Conservation (phyloP, 1,140 invertebrate genomes). For the Drosophila burlai region DNA sequence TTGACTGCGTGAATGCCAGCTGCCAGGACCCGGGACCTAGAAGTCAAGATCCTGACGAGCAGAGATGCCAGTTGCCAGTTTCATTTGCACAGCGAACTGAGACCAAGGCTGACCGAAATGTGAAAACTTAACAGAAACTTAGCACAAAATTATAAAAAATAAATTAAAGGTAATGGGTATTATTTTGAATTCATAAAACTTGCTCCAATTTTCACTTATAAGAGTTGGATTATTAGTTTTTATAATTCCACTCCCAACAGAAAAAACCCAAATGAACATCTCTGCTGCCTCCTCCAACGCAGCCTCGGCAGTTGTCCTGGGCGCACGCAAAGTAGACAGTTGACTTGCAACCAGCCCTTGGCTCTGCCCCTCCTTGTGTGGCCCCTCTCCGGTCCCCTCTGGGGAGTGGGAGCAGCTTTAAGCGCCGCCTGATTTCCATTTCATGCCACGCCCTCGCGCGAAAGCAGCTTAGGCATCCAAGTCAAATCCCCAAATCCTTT, state of each 20-base stretch:
- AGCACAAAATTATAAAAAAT: accelerated
- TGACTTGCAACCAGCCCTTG: slow-evolving; percentile 49
- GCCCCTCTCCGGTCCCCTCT: background rate
- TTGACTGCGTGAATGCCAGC: slow-evolving; percentile 47
- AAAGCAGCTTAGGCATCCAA: slow-evolving; percentile 54
- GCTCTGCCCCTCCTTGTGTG: slow-evolving; percentile 1
- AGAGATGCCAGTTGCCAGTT: slow-evolving; percentile 21
- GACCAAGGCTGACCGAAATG: background rate
- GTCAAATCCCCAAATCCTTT: slow-evolving; percentile 64
- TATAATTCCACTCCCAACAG: background rate
- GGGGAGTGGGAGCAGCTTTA: slow-evolving; percentile 30
- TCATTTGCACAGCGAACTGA: too few relatives aligned
- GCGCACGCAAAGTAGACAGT: slow-evolving; percentile 75
- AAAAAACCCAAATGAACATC: slow-evolving; percentile 6
- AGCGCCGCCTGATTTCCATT: slow-evolving; percentile 68
- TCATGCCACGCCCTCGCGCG: slow-evolving; percentile 54
- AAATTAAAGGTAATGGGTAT: background rate
- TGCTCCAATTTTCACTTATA: too few relatives aligned
- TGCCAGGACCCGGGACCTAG: slow-evolving; percentile 37
- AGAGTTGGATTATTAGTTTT: too few relatives aligned
- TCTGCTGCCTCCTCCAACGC: slow-evolving; percentile 14
- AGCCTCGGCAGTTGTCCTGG: slow-evolving; percentile 52
- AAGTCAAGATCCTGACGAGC: slow-evolving; percentile 22
- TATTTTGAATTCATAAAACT: too few relatives aligned
- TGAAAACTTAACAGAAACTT: background rate